These are phyloP conservation scores for Eupithecia exiguata DNA, from an alignment of 2,888 invertebrate genomes.

Conservation along the genomic window DNA sequence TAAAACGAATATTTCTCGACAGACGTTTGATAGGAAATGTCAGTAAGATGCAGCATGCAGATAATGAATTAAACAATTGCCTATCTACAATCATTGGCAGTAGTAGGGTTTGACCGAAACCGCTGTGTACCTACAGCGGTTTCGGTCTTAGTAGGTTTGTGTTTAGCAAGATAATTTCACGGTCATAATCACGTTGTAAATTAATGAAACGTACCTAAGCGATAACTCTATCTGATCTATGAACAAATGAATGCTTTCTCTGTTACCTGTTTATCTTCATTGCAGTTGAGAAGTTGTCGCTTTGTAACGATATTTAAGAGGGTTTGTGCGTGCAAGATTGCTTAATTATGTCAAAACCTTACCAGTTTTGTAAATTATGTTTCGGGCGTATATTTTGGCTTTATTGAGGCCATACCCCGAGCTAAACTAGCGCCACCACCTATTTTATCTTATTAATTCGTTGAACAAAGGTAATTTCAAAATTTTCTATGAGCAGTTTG, in stretches of 20 bases:
- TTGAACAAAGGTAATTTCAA: too few species aligned
- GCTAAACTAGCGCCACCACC: too few species aligned
- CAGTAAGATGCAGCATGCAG: background rate
- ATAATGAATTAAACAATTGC: background rate
- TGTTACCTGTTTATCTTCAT: constrained; percentile 51
- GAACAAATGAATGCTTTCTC: constrained; percentile 44
- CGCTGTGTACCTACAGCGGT: too few species aligned
- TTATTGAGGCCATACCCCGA: too few species aligned
- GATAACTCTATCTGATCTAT: constrained; percentile 41
- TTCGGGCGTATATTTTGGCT: background rate
- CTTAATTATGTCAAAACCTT: constrained; percentile 34
- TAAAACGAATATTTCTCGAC: background rate
- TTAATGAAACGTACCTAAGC: constrained; percentile 8
- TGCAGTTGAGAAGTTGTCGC: constrained; percentile 52
- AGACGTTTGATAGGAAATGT: background rate
- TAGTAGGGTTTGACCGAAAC: too few species aligned
- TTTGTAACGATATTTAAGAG: constrained; percentile 44
- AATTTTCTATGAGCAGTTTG: too few species aligned
- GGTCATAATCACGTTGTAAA: constrained; percentile 1
- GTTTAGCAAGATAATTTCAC: background rate
- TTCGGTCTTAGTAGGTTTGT: too few species aligned
- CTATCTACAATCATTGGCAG: background rate
- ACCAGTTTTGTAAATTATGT: background rate
- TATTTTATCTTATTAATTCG: too few species aligned
- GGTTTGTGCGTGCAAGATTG: constrained; percentile 52